These are phyloP conservation scores for Auanema freiburgensis DNA, from an alignment of 2,888 invertebrate genomes.

Conservation along the genomic window DNA sequence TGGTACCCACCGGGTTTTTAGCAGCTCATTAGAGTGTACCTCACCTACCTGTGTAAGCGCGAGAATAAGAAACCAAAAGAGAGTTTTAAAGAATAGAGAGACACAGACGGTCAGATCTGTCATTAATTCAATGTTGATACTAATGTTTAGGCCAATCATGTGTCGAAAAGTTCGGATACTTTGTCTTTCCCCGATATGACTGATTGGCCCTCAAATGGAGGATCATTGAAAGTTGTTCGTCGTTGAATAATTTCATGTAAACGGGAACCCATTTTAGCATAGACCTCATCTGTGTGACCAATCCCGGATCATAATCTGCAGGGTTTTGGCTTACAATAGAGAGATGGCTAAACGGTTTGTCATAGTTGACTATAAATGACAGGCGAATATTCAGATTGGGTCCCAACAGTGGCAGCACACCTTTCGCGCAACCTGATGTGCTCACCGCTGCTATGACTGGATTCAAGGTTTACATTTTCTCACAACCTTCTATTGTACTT, in stretches of 20 bases:
- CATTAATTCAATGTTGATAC: no score
- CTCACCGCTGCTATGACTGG: constrained; percentile 2
- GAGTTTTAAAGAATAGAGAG: no score
- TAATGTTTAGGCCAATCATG: no score
- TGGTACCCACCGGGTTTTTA: no score
- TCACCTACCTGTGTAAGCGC: no score
- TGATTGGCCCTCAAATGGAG: neutral
- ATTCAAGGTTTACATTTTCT: neutral
- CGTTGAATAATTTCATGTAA: no score
- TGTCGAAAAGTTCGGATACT: neutral
- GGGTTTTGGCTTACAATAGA: constrained; percentile 4
- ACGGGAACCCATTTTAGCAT: neutral
- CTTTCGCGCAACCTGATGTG: neutral
- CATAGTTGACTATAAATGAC: neutral
- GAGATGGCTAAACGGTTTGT: neutral
- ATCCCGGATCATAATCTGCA: neutral
- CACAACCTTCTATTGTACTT: neutral
- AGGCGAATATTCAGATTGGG: neutral
- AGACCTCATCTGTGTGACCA: constrained; percentile 4
- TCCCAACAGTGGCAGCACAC: neutral
- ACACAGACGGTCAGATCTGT: no score
- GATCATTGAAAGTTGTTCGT: no score
- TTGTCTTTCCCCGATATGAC: neutral
- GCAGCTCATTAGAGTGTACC: no score
- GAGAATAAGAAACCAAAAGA: no score